phyloP scores from a whole-genome alignment of 1,140 invertebrate genomes.

The Conus betulinus region DNA sequence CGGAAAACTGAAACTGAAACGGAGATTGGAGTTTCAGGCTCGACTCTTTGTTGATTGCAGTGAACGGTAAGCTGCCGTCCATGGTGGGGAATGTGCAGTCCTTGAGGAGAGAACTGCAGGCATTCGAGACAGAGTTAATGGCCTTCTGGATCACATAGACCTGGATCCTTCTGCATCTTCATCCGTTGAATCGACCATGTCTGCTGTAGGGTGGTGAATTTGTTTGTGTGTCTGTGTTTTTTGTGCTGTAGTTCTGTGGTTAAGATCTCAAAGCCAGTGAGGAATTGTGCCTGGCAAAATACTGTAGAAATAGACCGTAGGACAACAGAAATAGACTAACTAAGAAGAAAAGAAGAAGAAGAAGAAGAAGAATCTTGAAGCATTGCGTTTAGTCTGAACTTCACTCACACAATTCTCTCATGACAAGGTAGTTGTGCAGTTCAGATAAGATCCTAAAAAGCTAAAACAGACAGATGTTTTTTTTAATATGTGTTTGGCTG shows the following conservation, averaged over 20 bases:
- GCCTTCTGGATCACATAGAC: conserved; percentile 80
- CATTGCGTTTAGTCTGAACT: too few relatives aligned
- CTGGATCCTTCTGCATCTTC: conserved; percentile 44
- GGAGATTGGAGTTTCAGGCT: too few relatives aligned
- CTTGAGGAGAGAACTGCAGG: conserved; percentile 79
- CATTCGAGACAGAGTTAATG: conserved; percentile 81
- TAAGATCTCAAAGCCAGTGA: too few relatives aligned
- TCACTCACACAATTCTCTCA: too few relatives aligned
- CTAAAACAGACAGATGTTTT: too few relatives aligned
- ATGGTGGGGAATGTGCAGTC: conserved; percentile 75
- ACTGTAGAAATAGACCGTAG: not conserved
- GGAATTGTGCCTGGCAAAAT: too few relatives aligned
- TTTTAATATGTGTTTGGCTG: too few relatives aligned
- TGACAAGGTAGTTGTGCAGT: too few relatives aligned
- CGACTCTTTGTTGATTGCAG: conserved; percentile 51
- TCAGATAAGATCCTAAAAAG: too few relatives aligned
- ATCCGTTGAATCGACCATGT: conserved; percentile 30
- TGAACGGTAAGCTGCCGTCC: conserved; percentile 69
- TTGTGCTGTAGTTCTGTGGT: too few relatives aligned
- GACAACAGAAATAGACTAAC: not conserved
- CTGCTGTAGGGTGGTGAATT: conserved; percentile 2
- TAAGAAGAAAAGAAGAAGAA: not conserved
- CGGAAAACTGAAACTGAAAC: too few relatives aligned
- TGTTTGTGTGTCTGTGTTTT: too few relatives aligned
- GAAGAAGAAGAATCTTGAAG: not conserved